phyloP scores from a whole-genome alignment of 2,888 invertebrate genomes.

The Ectemnius cavifrons region DNA sequence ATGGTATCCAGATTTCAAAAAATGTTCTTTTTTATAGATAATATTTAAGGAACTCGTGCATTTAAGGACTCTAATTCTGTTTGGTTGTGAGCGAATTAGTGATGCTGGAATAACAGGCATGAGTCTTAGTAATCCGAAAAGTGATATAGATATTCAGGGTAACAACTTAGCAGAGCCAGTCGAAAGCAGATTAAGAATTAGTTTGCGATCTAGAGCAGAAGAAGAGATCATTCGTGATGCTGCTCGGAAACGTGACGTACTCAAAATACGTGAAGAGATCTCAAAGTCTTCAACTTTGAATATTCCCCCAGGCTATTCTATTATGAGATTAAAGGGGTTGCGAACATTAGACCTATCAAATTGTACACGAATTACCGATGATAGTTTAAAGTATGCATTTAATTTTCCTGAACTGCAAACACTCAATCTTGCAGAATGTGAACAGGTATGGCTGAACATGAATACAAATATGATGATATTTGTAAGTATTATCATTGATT shows the following conservation, averaged over 20 bases:
- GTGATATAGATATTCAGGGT: slow-evolving; percentile 15
- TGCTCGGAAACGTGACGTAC: slow-evolving; percentile 82
- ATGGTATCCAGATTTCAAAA: too few species aligned
- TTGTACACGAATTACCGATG: slow-evolving; percentile 86
- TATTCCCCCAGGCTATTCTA: slow-evolving; percentile 56
- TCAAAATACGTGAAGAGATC: slow-evolving; percentile 82
- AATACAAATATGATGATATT: background rate
- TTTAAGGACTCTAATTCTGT: slow-evolving; percentile 82
- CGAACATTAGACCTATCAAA: slow-evolving; percentile 83
- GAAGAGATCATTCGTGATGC: slow-evolving; percentile 85
- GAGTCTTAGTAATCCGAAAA: slow-evolving; percentile 68
- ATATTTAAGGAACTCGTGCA: slow-evolving; percentile 83
- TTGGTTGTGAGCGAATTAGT: slow-evolving; percentile 84
- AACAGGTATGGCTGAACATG: slow-evolving; percentile 75
- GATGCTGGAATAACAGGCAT: slow-evolving; percentile 87
- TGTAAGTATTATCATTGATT: background rate
- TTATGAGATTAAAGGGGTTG: slow-evolving; percentile 77
- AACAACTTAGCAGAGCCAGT: slow-evolving; percentile 33
- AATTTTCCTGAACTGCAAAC: slow-evolving; percentile 83
- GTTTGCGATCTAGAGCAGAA: slow-evolving; percentile 84
- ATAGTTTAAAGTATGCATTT: slow-evolving; percentile 84
- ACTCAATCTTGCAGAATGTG: slow-evolving; percentile 84
- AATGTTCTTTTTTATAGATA: slow-evolving; percentile 77
- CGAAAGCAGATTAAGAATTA: slow-evolving; percentile 76
- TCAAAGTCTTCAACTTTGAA: slow-evolving; percentile 55